Evolutionary conservation across 2,888 invertebrate genomes (phyloP), one percentile per base, ranked within the genome.

Genomic region (Hymenopus coronatus): DNA sequence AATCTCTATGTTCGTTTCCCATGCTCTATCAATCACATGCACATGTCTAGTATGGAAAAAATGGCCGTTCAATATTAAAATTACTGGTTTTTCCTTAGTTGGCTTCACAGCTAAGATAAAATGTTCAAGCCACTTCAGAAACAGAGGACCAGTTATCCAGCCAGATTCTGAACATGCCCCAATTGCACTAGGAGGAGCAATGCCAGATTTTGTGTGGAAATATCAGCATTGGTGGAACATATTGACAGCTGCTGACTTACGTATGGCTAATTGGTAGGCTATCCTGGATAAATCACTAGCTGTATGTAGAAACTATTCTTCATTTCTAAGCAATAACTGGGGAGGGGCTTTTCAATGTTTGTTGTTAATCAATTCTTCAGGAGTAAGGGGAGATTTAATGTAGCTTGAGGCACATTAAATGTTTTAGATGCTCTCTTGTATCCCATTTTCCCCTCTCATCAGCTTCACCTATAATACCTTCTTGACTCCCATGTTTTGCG

Each of bases 151-250:
- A 27, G 88, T 88, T 87, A 89, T 90, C 90, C 89, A 90, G 7
- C 92, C 92, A 89, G 90, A 90, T 88, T 91, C 90, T 89, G 92
- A 91, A 88, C 91, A 91, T 83, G 89, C 91, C 87, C 89, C 91
- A 20, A 92, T 91, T 84, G 92, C 92, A 28, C 91, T 91, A 88
- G n/a, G n/a, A 92, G 91, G 87, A 92, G 90, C 12, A 93, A 88
- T 92, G 92, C 91, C 92, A 91, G 83, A 92, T 91, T 89, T 92
- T 91, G 7, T 92, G 85, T 0, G 91, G 91, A 90, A 92, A 93
- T 88, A 93, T 92, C n/a, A 93, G 90, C 20, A 92, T 88, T 14
- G 93, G 92, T 7, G 92, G 92, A n/a, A 93, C 91, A 90, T 90
- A 92, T 70, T 91, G 87, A 12, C 92, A 84, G 90, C 90, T 81